phyloP scores from a whole-genome alignment of 2,113 vertebrate genomes.

The Pelodiscus sinensis region DNA sequence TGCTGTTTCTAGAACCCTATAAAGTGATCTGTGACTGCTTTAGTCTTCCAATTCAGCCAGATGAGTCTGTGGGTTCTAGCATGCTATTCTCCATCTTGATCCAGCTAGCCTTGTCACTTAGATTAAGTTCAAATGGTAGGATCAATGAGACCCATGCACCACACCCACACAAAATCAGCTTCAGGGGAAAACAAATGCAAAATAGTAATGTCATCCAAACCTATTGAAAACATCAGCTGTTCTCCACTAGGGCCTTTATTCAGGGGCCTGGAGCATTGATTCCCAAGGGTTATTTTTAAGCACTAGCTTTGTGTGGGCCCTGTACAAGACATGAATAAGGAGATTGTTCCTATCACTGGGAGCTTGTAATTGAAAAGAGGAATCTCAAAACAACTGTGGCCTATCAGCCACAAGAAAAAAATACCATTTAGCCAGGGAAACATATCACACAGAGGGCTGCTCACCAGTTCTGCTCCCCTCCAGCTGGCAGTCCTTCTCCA shows the following conservation, averaged over 20 bases:
- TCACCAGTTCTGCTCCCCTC: slow-evolving; percentile 53
- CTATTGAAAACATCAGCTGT: not conserved
- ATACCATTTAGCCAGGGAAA: not conserved
- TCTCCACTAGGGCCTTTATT: not conserved
- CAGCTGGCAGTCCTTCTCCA: slow-evolving; percentile 1
- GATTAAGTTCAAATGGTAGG: not conserved
- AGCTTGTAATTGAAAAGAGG: not conserved
- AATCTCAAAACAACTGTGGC: fast-evolving
- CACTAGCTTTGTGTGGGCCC: not conserved
- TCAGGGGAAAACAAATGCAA: not conserved
- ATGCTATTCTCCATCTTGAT: not conserved
- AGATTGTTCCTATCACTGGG: fast-evolving
- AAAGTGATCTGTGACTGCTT: not conserved
- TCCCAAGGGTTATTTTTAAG: not conserved
- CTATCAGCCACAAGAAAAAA: not conserved
- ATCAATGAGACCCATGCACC: not conserved
- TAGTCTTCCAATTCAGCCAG: not conserved
- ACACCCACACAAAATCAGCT: fast-evolving
- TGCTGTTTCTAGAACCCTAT: not conserved
- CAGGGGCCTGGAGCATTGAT: not conserved
- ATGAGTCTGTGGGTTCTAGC: not conserved
- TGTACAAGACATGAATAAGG: fast-evolving
- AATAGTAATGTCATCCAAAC: not conserved
- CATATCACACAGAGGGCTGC: not conserved
- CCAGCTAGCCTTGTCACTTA: fast-evolving